phyloP scores from a whole-genome alignment of 2,797 vertebrate genomes.

The Bufotes viridis region DNA sequence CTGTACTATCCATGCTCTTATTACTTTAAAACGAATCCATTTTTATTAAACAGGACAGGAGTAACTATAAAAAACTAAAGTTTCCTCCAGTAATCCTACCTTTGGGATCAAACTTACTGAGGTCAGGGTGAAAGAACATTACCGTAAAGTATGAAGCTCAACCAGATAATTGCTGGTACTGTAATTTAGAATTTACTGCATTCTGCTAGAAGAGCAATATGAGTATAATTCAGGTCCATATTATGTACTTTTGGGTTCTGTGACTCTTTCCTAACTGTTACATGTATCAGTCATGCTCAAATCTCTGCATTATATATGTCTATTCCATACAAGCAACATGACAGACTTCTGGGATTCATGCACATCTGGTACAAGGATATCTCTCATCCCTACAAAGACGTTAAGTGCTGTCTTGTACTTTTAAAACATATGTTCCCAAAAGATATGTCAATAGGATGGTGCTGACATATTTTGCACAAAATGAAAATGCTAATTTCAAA shows the following conservation, averaged over 20 bases:
- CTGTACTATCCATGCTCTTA: not conserved
- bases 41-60: not conserved
- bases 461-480: slow-evolving; percentile 56
- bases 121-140: not conserved
- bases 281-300: not conserved
- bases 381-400: slow-evolving; percentile 34
- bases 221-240: not conserved
- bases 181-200: slow-evolving; percentile 12
- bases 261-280: not conserved
- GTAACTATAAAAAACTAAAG: slow-evolving; percentile 13
- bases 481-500: slow-evolving; percentile 54
- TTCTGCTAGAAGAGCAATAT: not conserved
- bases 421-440: slow-evolving; percentile 46
- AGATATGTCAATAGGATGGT: slow-evolving; percentile 46
- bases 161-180: not conserved
- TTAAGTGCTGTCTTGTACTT: slow-evolving; percentile 25
- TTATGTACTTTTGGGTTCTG: not conserved
- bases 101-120: not conserved
- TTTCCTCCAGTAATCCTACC: slow-evolving; percentile 28
- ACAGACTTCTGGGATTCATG: slow-evolving; percentile 34
- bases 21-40: slow-evolving; percentile 6
- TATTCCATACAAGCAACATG: not conserved
- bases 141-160: slow-evolving; percentile 10
- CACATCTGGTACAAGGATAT: slow-evolving; percentile 31
- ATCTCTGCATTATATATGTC: not conserved